These are phyloP conservation scores for Anguilla pacifica DNA, from an alignment of 2,797 vertebrate genomes.

Conservation along the genomic window DNA sequence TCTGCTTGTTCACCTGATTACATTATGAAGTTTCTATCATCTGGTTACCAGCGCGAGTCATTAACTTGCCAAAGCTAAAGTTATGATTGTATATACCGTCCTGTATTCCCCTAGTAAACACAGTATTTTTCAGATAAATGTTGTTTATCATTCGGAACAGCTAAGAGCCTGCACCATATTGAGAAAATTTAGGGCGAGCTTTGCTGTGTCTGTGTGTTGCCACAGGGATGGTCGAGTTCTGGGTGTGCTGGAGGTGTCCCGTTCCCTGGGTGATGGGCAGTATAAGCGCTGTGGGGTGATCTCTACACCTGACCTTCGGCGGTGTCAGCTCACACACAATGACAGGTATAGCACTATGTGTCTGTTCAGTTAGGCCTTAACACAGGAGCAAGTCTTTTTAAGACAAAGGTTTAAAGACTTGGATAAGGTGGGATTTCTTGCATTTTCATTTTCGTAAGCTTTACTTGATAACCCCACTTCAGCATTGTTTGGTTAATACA, in stretches of 20 bases:
- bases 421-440: neutral
- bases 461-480: neutral
- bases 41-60: neutral
- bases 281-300: slow-evolving; percentile 95
- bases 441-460: neutral
- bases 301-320: slow-evolving; percentile 87
- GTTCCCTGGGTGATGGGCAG: slow-evolving; percentile 94
- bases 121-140: neutral
- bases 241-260: slow-evolving; percentile 92
- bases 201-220: neutral
- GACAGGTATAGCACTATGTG: slow-evolving; percentile 79
- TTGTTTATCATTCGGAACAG: neutral
- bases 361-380: neutral
- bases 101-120: neutral
- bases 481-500: neutral
- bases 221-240: slow-evolving; percentile 88
- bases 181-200: neutral
- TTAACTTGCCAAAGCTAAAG: neutral
- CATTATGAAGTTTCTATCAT: neutral
- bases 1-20: neutral
- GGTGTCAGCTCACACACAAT: slow-evolving; percentile 82
- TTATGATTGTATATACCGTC: neutral
- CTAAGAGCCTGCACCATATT: neutral
- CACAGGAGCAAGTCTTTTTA: neutral
- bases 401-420: neutral